Evolutionary conservation across 2,888 invertebrate genomes (phyloP).

Genomic region (Limnephilus rhombicus): DNA sequence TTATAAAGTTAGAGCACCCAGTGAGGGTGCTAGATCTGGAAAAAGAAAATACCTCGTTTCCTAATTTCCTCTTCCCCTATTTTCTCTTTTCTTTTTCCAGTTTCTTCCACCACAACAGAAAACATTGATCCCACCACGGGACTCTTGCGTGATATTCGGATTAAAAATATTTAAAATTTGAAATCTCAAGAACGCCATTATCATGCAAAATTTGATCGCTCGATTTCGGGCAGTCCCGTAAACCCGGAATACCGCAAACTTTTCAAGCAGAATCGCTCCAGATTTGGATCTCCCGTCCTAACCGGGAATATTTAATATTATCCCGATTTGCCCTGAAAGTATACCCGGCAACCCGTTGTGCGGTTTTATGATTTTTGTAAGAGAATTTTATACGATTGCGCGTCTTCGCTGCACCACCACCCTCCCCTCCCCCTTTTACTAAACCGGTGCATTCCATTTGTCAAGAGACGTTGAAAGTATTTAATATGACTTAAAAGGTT

Average conservation of each 20-base stretch:
- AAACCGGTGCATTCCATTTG: neutral
- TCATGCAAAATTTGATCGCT: no score
- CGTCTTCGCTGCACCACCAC: neutral
- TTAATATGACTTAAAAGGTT: neutral
- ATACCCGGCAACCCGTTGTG: neutral
- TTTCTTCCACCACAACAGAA: no score
- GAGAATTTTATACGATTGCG: constrained; percentile 4
- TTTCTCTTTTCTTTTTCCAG: no score
- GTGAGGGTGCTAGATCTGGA: no score
- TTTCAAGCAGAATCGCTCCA: neutral
- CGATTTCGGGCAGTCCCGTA: no score
- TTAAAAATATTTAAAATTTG: no score
- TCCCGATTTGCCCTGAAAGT: neutral
- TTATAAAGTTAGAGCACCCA: no score
- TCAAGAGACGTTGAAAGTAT: neutral
- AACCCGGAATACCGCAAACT: neutral
- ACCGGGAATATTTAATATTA: constrained; percentile 2
- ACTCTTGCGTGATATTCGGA: no score
- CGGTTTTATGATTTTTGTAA: constrained; percentile 31
- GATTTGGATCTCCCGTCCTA: neutral
- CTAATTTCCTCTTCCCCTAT: no score
- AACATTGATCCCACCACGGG: no score
- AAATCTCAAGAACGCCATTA: no score
- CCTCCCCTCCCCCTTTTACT: neutral
- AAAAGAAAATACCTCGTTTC: no score